These are phyloP conservation scores for Crossaster papposus DNA, from an alignment of 53 echinoderm and acorn worm genomes.

Conservation along the genomic window DNA sequence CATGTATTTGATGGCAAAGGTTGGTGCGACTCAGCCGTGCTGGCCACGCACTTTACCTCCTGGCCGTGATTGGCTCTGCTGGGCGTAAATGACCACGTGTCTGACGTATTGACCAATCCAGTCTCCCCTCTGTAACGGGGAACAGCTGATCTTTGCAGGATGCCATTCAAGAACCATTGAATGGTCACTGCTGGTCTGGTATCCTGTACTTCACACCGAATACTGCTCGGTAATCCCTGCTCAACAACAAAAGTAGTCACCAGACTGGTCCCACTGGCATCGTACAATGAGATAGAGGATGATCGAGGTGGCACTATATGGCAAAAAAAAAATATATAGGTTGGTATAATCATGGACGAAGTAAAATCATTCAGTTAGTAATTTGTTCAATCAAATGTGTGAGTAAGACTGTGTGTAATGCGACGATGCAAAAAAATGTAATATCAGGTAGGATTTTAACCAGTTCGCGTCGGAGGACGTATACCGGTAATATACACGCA, in stretches of 20 bases:
- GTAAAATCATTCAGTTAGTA: no score
- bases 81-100: background rate
- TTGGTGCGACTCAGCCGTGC: background rate
- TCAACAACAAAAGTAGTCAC: background rate
- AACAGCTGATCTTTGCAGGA: no score
- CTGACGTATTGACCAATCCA: background rate
- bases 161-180: conserved; percentile 20
- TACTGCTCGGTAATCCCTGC: background rate
- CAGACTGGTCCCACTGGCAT: background rate
- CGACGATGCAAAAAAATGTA: no score
- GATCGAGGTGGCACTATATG: background rate
- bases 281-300: background rate
- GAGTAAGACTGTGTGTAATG: no score
- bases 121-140: background rate
- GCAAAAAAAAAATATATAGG: background rate
- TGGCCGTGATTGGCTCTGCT: conserved; percentile 1
- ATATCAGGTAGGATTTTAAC: no score
- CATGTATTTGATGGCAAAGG: background rate
- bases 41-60: background rate
- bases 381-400: no score
- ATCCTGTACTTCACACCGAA: conserved; percentile 22
- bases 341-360: no score
- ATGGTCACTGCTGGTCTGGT: conserved; percentile 39
- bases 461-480: no score
- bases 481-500: no score